Conservation (phyloP, 2,113 vertebrate species). For the Elephantulus edwardii region DNA sequence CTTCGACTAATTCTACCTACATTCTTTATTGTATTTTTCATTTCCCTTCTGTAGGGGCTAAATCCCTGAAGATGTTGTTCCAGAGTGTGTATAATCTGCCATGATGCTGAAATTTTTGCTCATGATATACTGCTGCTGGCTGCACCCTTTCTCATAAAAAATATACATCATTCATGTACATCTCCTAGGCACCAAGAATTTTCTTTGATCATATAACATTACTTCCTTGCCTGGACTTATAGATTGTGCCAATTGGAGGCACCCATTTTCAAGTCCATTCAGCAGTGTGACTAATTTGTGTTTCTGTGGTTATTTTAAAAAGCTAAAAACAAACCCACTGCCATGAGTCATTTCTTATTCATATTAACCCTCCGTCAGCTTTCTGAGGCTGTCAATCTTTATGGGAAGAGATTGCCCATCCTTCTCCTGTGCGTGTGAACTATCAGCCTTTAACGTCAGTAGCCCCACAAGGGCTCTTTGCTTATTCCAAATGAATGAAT, state of each 20-base stretch:
- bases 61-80: not conserved
- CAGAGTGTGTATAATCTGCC: not conserved
- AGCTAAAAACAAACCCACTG: no score
- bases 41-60: not conserved
- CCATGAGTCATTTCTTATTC: no score
- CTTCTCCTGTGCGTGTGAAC: no score
- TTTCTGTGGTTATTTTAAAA: no score
- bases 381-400: no score
- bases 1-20: not conserved
- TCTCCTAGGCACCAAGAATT: not conserved
- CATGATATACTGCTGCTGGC: not conserved
- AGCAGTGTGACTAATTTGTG: constrained; percentile 6
- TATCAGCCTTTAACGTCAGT: no score
- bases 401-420: no score
- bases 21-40: not conserved
- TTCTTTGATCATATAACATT: not conserved
- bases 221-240: not conserved
- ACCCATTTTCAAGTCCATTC: constrained; percentile 24
- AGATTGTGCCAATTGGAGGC: not conserved
- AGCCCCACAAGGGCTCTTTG: no score
- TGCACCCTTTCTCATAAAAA: not conserved
- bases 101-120: not conserved
- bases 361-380: no score
- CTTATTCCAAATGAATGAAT: not conserved
- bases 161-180: not conserved